These are phyloP conservation scores for Cyphomyrus plagiostoma DNA, from an alignment of 2,113 vertebrate genomes.

Conservation along the genomic window DNA sequence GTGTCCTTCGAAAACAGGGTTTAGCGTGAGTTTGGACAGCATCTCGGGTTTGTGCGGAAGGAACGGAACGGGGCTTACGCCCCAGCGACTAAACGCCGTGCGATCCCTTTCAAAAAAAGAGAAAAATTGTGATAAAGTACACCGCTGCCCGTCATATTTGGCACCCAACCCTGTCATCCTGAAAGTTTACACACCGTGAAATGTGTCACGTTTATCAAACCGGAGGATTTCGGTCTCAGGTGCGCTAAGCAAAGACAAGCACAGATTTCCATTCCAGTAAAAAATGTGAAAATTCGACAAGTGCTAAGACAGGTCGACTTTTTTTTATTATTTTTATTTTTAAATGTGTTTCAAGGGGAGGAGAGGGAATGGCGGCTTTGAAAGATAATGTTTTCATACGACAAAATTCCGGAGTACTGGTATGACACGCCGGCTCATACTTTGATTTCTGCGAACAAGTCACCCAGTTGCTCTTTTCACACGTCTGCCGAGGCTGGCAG, in stretches of 20 bases:
- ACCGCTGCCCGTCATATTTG: background rate
- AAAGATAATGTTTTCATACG: background rate
- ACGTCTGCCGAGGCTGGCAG: background rate
- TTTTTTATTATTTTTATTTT: background rate
- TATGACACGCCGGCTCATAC: conserved; percentile 3
- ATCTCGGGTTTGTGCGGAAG: background rate
- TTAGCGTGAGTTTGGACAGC: background rate
- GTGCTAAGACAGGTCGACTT: conserved; percentile 16
- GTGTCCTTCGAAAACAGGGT: background rate
- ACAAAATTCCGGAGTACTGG: conserved; percentile 11
- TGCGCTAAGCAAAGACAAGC: background rate
- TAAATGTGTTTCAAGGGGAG: background rate
- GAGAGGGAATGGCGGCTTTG: background rate
- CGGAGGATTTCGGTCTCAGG: conserved; percentile 13
- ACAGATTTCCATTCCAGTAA: conserved; percentile 15
- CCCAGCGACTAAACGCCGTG: background rate
- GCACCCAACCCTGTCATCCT: background rate
- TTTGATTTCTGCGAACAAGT: conserved; percentile 13
- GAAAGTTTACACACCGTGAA: background rate
- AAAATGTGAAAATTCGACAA: conserved; percentile 14
- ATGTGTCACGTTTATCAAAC: conserved; percentile 32
- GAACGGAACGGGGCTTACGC: background rate
- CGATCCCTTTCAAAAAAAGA: background rate
- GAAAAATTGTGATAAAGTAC: background rate
- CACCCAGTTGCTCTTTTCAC: background rate